Base-by-base conservation (phyloP, 2,888 invertebrate species). In the Noctua janthina region DNA sequence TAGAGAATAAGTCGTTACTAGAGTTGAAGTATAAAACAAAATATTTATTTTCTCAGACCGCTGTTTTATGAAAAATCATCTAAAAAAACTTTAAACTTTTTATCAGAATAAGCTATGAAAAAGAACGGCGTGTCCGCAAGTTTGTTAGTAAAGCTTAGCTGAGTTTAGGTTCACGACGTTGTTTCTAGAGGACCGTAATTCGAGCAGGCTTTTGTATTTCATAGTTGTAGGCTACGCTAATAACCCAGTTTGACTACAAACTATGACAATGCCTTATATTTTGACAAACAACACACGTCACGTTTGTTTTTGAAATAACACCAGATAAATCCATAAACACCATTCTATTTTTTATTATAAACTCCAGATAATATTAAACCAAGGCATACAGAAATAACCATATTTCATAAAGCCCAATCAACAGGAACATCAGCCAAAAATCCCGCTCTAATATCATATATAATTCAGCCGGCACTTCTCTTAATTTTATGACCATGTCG, bases 401-500 rank as follows among this genome's bases (percentile, higher is more conserved):
- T 87, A 39, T 74, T 72, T 76, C 51, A 71, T 76, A 59, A 39
- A n/a, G 4, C 54, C 54, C 71, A 87, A 87, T 86, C 74, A 86
- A 72, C 76, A 72, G 13, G 73, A 76, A 72, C 69, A 72, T 72
- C 35, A 13, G 49, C 39, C 46, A 39, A 49, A 84, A 84, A 72
- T 76, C 78, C 71, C 13, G 77, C 13, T 35, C 62, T 79, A 70
- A 56, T 66, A 64, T 78, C 68, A 81, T 82, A 70, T 69, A 84
- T 89, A 82, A 86, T 83, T 86, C 86, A 82, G 39, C 13, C 68
- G n/a, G 73, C 74, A 78, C 78, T 86, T 75, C 70, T 46, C 72
- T 78, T 89, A 87, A 89, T 89, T 88, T 88, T 85, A 89, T 80
- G 88, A 84, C 82, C 81, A 85, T 81, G 83, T 88, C 49, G 81